Conservation (phyloP, 1,140 invertebrate species). For the Bombus fervidus region DNA sequence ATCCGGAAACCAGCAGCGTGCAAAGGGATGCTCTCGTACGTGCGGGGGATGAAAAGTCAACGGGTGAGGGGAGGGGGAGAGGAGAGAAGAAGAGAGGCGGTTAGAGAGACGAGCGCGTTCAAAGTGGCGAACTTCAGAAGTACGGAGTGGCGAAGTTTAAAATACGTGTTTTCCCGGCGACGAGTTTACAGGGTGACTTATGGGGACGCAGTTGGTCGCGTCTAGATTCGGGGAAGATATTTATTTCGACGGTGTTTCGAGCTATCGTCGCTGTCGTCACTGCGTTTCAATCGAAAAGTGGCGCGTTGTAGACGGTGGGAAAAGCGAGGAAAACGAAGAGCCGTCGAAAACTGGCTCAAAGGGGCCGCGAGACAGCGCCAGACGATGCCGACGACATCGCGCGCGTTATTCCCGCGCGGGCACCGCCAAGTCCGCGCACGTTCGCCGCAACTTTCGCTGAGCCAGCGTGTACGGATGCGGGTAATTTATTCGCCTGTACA, state of each 20-base stretch:
- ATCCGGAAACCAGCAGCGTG: conserved; percentile 19
- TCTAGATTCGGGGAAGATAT: conserved; percentile 38
- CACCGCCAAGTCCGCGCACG: not conserved
- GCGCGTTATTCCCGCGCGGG: not conserved
- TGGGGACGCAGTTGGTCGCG: not conserved
- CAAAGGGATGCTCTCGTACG: not conserved
- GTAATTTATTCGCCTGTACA: conserved; percentile 42
- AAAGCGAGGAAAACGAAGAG: conserved; percentile 21
- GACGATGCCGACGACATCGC: conserved; percentile 10
- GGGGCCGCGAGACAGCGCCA: conserved; percentile 26
- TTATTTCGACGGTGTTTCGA: conserved; percentile 35
- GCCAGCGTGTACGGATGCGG: not conserved
- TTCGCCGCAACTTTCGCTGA: not conserved
- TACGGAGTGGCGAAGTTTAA: not conserved
- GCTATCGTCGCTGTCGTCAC: conserved; percentile 33
- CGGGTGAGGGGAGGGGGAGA: not conserved
- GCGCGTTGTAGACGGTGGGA: conserved; percentile 22
- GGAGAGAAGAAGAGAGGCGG: not conserved
- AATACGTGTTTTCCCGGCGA: not conserved
- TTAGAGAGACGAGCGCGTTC: no score
- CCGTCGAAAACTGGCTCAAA: conserved; percentile 29
- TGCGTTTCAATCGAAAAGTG: conserved; percentile 30
- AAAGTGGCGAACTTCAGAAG: not conserved
- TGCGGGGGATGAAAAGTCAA: not conserved
- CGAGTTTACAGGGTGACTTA: conserved; percentile 5